phyloP scores from a whole-genome alignment of 2,888 invertebrate species.

The Epinotia nisella region DNA sequence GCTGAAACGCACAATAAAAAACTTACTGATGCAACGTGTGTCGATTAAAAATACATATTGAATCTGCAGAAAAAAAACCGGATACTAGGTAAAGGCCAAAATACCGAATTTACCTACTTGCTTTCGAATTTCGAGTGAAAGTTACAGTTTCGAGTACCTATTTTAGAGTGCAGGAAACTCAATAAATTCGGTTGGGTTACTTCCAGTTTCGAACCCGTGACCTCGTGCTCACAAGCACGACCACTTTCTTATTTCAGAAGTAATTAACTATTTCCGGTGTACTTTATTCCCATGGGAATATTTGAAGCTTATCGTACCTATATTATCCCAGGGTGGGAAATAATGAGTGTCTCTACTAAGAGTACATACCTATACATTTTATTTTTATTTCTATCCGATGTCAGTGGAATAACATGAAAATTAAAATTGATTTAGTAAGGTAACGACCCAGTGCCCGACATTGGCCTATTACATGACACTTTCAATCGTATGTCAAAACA shows the following conservation, averaged over 20 bases:
- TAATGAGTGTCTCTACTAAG: neutral
- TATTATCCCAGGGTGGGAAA: neutral
- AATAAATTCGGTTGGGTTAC: neutral
- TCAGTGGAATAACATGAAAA: too few relatives aligned
- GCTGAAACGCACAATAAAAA: too few relatives aligned
- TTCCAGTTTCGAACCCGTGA: constrained; percentile 13
- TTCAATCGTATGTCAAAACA: too few relatives aligned
- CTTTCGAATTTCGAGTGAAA: neutral
- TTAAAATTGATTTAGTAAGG: too few relatives aligned
- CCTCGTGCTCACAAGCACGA: constrained; percentile 3
- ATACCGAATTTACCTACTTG: neutral
- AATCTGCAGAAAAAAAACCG: too few relatives aligned
- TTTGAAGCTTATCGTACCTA: neutral
- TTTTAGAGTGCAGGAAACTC: constrained; percentile 9
- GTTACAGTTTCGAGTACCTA: neutral
- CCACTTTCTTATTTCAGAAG: constrained; percentile 18
- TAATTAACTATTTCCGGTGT: constrained; percentile 24
- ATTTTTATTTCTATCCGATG: too few relatives aligned
- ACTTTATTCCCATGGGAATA: constrained; percentile 20
- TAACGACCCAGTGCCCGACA: too few relatives aligned
- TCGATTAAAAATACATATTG: too few relatives aligned
- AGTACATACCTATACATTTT: too few relatives aligned
- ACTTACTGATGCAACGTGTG: too few relatives aligned
- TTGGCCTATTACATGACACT: too few relatives aligned
- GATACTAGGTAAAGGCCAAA: too few relatives aligned